Conservation (phyloP, 2,113 vertebrate species). For the Calcarius ornatus region DNA sequence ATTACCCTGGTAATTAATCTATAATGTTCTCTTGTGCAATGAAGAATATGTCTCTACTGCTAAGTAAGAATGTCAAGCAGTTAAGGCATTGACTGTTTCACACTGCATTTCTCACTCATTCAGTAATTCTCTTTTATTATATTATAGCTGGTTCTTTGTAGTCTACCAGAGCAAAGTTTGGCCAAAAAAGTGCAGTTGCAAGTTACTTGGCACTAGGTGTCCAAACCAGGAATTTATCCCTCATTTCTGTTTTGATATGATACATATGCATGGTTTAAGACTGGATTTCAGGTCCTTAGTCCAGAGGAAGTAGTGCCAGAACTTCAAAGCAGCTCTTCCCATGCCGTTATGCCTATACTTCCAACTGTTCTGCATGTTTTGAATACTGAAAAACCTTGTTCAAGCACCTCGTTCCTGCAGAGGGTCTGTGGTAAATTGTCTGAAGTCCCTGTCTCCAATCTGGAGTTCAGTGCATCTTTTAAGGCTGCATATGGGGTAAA, state of each 20-base stretch:
- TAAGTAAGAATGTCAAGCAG: background rate
- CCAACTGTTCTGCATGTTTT: background rate
- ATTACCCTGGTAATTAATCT: background rate
- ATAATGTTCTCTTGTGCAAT: background rate
- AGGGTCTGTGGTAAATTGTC: background rate
- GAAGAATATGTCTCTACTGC: background rate
- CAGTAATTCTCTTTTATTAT: background rate
- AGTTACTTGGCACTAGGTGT: background rate
- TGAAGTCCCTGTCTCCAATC: background rate
- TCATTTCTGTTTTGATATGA: background rate
- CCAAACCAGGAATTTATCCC: background rate
- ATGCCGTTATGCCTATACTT: background rate
- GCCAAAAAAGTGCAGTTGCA: background rate
- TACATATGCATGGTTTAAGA: rapidly evolving
- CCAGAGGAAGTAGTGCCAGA: background rate
- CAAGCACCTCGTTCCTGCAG: background rate
- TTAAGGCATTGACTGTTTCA: background rate
- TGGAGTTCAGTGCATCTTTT: background rate
- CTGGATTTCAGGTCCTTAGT: background rate
- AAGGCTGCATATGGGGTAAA: background rate
- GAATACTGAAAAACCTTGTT: background rate
- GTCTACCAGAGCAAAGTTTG: background rate
- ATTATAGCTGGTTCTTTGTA: background rate
- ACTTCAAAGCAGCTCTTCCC: background rate
- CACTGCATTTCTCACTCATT: background rate